Evolutionary conservation across 2,888 invertebrate species (phyloP), one percentile per base, ranked within the genome.

Genomic region (Eristalis tenax): DNA sequence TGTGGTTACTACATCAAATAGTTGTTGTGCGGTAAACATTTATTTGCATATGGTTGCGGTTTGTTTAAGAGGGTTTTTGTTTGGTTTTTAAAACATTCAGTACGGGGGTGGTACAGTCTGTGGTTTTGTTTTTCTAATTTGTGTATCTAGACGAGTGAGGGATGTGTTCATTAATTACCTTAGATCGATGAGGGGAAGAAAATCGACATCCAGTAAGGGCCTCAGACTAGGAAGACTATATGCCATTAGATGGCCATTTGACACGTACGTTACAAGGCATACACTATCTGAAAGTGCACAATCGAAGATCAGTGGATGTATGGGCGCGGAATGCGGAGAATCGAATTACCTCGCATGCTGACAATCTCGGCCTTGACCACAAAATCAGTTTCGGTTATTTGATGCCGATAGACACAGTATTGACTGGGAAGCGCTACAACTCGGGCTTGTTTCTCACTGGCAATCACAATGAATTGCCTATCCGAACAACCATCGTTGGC

Each of bases 141-240:
- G 15, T 18, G 5, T 56, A 4, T 56, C 56, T n/a, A 56, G 4
- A 6, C 50, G n/a, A 50, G 1, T 4, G 18, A 6, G 13, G 15
- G 38, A 38, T 10, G 26, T 59, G 59, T 18, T 56, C 4, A 71
- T 50, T 61, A 59, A 85, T 81, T 94, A 98, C 98, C 98, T 98
- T 94, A 98, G 96, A 94, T 99, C 98, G 89, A 97, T 96, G 89
- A 98, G 95, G 88, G 99, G 98, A 91, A 99, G 95, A 94, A 99
- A 98, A 94, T 98, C 98, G 88, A 97, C 96, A 93, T 99, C 97
- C 91, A 98, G 95, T 89, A 99, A 95, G 90, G 96, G 97, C 93
- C 98, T 96, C 91, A 99, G 95, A 93, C 98, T 98, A 87, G 99
- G 99, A 93, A 99, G 95, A 94, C 98, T 98, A 94, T 98, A 98